Base-by-base conservation (phyloP, 2,113 vertebrate species). In the Salvator merianae region DNA sequence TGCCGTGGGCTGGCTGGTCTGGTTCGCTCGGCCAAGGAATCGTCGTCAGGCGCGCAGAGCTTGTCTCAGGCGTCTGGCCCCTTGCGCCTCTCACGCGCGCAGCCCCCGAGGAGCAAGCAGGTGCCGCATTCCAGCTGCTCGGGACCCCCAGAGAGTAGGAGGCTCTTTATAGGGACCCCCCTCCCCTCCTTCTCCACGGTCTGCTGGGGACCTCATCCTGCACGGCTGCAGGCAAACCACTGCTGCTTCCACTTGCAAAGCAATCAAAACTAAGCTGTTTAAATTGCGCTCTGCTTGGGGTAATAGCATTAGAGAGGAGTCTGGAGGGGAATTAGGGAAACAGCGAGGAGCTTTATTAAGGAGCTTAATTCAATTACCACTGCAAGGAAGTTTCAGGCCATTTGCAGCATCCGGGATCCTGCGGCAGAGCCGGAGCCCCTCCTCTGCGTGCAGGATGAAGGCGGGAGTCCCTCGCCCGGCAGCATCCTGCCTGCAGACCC, bases 331-430 rank as follows among this genome's bases (percentile, higher is more conserved):
- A 89, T 84, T 81, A 88, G 84, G 83, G 86, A 88, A 87, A 84
- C 74, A 88, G 84, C 84, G 77, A 89, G 82, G 73, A 84, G 89
- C 84, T 93, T 91, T 87, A 88, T 88, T 87, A 91, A 88, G 78
- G 82, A 65, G 78, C 83, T 90, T 90, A 87, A 91, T 87, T 86
- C 72, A 80, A 88, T 91, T 88, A 80, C 80, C 14, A 0, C 3
- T 40, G 75, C 72, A 84, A 87, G 83, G 75, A 50, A 40, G 84
- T 69, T 89, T 40, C 53, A n/a, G 4, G 81, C 69, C 32, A 18
- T 30, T 20, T 30, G 68, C 36, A 43, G 53, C 6, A 4, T 34
- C 68, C 32, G 40, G 59, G 66, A 5, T 6, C n/a, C 14, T 24
- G 75, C 1, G n/a, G 22, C 38, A 36, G 16, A n/a, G n/a, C n/a